A percentile compares a stretch with the other conserved stretches of the same genome.
Evolutionary conservation across 2,888 invertebrate genomes (phyloP).

Genomic region (Trissoscelio sp.): DNA sequence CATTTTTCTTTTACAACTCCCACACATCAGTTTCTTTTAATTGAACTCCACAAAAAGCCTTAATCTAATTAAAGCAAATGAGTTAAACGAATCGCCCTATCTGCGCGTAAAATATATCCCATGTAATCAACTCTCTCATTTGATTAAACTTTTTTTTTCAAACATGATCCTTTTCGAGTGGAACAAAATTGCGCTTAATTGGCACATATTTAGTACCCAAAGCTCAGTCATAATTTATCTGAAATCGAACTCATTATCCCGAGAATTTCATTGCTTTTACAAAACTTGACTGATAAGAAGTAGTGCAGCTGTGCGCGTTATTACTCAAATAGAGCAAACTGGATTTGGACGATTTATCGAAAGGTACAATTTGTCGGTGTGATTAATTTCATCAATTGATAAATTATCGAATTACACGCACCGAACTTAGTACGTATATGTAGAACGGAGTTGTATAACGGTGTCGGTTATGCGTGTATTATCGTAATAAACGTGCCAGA

Average conservation of each 20-base stretch:
- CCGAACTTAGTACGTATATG: neutral
- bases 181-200: conserved; percentile 13
- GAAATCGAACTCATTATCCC: conserved; percentile 6
- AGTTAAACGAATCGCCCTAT: neutral
- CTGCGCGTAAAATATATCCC: too few species aligned
- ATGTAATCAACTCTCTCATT: neutral
- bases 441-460: conserved; percentile 39
- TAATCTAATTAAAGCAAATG: conserved; percentile 9
- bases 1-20: conserved; percentile 22
- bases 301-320: conserved; percentile 2
- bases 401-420: conserved; percentile 49
- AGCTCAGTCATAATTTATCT: neutral
- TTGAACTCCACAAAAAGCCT: neutral
- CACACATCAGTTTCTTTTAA: neutral
- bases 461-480: conserved; percentile 10
- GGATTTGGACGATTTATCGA: conserved; percentile 48
- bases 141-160: conserved; percentile 7
- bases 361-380: conserved; percentile 47
- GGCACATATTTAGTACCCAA: neutral
- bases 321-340: conserved; percentile 36
- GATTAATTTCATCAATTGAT: conserved; percentile 56
- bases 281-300: conserved; percentile 19
- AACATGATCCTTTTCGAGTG: too few species aligned
- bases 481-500: conserved; percentile 38
- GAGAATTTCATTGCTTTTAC: conserved; percentile 10